A percentile compares a stretch with the other conserved stretches of the same genome.
Evolutionary conservation across 2,888 invertebrate species (phyloP).

Genomic region (Timandra comae): DNA sequence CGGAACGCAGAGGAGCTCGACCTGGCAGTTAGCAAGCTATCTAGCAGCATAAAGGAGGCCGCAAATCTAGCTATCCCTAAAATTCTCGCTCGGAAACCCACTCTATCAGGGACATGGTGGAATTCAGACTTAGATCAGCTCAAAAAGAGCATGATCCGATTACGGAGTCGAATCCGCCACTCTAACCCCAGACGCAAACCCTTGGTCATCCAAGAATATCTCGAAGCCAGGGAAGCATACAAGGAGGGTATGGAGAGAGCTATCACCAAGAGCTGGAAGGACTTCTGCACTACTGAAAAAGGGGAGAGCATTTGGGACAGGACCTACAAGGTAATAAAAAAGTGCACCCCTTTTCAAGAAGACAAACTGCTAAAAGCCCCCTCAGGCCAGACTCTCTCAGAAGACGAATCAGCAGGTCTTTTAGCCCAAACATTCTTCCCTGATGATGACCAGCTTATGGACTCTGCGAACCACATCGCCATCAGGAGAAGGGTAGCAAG

Average conservation of each 20-base stretch:
- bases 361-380: constrained; percentile 5
- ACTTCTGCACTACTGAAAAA: constrained; percentile 11
- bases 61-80: no score
- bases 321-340: constrained; percentile 7
- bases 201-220: constrained; percentile 16
- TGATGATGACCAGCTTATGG: neutral
- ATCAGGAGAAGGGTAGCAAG: neutral
- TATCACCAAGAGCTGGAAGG: constrained; percentile 16
- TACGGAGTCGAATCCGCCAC: no score
- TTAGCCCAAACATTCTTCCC: constrained; percentile 1
- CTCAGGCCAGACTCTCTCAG: neutral
- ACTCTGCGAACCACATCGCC: constrained; percentile 1
- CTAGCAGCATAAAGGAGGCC: constrained; percentile 2
- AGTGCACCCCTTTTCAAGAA: no score
- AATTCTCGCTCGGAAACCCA: no score
- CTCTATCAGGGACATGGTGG: no score
- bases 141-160: no score
- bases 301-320: constrained; percentile 7
- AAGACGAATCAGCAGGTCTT: constrained; percentile 2
- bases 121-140: no score
- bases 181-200: no score
- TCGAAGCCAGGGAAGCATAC: constrained; percentile 13
- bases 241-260: constrained; percentile 7
- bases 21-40: no score
- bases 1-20: constrained; percentile 6